Conservation (phyloP, 2,888 invertebrate genomes). For the Gibbula magus region DNA sequence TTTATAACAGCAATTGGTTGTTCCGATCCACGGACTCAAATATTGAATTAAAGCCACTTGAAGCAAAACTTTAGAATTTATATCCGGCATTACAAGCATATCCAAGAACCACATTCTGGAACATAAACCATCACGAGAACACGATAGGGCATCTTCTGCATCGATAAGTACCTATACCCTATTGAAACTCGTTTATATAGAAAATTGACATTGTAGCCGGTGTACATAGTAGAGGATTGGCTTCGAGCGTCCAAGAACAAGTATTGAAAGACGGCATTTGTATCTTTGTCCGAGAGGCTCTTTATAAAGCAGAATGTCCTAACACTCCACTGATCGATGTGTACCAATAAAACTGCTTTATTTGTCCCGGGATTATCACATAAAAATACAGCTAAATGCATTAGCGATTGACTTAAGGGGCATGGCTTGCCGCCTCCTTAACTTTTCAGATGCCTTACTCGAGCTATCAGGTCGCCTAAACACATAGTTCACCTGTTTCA, state of each 20-base stretch:
- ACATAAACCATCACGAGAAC: too few relatives aligned
- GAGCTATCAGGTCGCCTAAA: background rate
- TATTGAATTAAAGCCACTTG: too few relatives aligned
- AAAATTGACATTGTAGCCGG: background rate
- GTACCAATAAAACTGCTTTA: slow-evolving; percentile 1
- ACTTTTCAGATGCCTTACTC: background rate
- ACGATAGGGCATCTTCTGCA: too few relatives aligned
- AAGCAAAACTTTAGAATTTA: too few relatives aligned
- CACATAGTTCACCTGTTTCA: background rate
- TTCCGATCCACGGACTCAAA: too few relatives aligned
- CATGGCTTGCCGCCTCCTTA: background rate
- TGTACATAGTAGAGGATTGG: background rate
- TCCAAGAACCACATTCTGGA: too few relatives aligned
- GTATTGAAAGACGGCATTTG: slow-evolving; percentile 1
- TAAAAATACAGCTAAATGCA: slow-evolving; percentile 3
- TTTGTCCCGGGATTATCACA: background rate
- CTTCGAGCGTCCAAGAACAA: background rate
- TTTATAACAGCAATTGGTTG: too few relatives aligned
- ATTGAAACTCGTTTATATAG: too few relatives aligned
- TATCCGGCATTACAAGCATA: too few relatives aligned
- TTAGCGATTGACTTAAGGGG: slow-evolving; percentile 12
- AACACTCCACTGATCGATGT: slow-evolving; percentile 5
- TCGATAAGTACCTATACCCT: too few relatives aligned
- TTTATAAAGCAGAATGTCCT: background rate
- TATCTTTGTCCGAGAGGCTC: background rate